Percentiles rank a stretch among this genome's conserved stretches.
phyloP scores from a whole-genome alignment of 2,113 vertebrate species.

The Festucalex cinctus region DNA sequence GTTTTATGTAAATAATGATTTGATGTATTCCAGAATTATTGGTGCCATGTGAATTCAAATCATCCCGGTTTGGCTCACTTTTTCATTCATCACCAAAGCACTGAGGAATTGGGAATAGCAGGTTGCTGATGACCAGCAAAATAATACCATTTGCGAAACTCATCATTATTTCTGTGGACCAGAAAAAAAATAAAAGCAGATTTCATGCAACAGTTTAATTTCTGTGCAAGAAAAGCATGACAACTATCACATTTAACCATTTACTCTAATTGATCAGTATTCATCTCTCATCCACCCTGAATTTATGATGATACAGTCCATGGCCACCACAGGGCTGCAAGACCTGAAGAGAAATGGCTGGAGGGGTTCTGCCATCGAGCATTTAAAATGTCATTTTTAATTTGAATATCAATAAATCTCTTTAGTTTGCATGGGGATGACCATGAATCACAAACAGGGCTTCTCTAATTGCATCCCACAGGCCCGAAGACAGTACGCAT shows the following conservation, averaged over 20 bases:
- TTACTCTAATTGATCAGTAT: constrained; percentile 59
- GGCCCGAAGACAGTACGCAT: constrained; percentile 16
- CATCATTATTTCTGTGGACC: not conserved
- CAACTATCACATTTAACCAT: constrained; percentile 22
- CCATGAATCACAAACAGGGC: constrained; percentile 44
- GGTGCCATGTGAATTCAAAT: too few relatives aligned
- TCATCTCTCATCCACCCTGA: constrained; percentile 37
- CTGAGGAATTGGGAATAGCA: not conserved
- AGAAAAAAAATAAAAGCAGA: constrained; percentile 7
- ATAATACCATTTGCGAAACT: not conserved
- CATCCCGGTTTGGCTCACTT: not conserved
- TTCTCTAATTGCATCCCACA: constrained; percentile 45
- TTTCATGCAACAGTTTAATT: constrained; percentile 13
- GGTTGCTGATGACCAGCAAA: not conserved
- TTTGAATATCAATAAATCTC: constrained; percentile 46
- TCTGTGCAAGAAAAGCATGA: constrained; percentile 13
- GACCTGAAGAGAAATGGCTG: constrained; percentile 42
- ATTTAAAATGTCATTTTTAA: constrained; percentile 14
- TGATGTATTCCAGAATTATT: not conserved
- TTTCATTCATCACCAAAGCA: not conserved
- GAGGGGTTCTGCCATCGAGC: constrained; percentile 35
- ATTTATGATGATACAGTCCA: constrained; percentile 42
- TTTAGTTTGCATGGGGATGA: constrained; percentile 33
- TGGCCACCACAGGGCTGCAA: constrained; percentile 25
- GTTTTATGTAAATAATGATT: not conserved